Evolutionary conservation across 1,140 invertebrate species (phyloP).

Genomic region (Dinothrombium tinctorium): DNA sequence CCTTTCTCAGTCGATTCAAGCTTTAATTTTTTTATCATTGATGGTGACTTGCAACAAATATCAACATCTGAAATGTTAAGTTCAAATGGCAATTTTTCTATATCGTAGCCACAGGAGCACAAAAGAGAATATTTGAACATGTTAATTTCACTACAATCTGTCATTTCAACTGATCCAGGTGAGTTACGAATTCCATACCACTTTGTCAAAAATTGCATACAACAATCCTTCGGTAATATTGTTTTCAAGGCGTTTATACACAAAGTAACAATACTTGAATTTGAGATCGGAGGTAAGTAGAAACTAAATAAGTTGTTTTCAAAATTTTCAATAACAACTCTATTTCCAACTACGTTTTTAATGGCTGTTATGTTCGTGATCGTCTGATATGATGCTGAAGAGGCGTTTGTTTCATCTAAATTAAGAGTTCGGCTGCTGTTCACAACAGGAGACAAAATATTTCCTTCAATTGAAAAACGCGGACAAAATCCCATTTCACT

Average conservation of each 20-base stretch:
- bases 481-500: conserved; percentile 24
- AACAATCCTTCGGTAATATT: conserved; percentile 43
- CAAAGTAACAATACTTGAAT: conserved; percentile 18
- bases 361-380: conserved; percentile 21
- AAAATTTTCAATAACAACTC: conserved; percentile 36
- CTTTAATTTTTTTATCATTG: conserved; percentile 12
- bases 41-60: background rate
- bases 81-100: conserved; percentile 27
- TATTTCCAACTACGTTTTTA: conserved; percentile 45
- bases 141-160: conserved; percentile 50
- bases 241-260: conserved; percentile 44
- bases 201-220: conserved; percentile 46
- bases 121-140: conserved; percentile 37
- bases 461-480: conserved; percentile 33
- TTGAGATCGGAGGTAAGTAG: conserved; percentile 29
- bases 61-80: background rate
- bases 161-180: conserved; percentile 51
- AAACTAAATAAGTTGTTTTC: conserved; percentile 40
- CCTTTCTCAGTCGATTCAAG: conserved; percentile 17
- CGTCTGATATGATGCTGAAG: conserved; percentile 2
- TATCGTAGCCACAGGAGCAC: conserved; percentile 41
- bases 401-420: background rate
- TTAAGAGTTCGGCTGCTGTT: background rate
- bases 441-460: conserved; percentile 3
- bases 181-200: conserved; percentile 71